Evolutionary conservation across 1,140 invertebrate species (phyloP).

Genomic region (Bombus superbus): DNA sequence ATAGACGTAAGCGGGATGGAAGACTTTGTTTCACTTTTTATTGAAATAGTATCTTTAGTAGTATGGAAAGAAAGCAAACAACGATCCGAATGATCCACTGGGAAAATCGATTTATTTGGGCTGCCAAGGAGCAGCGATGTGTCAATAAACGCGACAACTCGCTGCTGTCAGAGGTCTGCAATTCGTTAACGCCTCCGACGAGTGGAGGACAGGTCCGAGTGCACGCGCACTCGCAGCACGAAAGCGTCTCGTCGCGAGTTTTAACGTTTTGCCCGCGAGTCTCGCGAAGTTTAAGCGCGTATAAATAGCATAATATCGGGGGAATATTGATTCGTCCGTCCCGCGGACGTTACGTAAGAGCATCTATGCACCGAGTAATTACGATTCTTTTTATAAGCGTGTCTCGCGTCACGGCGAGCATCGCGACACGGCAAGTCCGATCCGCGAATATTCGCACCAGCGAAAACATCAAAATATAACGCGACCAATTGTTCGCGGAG

Average conservation of each 20-base stretch:
- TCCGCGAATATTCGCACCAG: neutral
- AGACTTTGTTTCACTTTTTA: neutral
- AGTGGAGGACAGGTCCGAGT: neutral
- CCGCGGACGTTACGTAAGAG: slow-evolving; percentile 5
- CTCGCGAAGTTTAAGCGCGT: neutral
- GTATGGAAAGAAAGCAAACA: neutral
- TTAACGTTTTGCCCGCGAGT: neutral
- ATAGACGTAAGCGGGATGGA: too few relatives aligned
- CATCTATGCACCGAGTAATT: neutral
- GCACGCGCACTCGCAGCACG: neutral
- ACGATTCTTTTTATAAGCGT: neutral
- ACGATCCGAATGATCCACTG: neutral
- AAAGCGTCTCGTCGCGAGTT: neutral
- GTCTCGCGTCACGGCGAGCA: neutral
- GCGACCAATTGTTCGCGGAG: slow-evolving; percentile 19
- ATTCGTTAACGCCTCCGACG: neutral
- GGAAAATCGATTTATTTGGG: neutral
- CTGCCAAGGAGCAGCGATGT: neutral
- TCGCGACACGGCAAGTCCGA: neutral
- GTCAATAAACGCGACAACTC: slow-evolving; percentile 10
- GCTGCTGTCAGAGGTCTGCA: neutral
- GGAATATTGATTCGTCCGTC: slow-evolving; percentile 23
- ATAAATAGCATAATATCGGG: slow-evolving; percentile 36
- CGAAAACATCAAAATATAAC: slow-evolving; percentile 10
- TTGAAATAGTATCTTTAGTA: neutral